Evolutionary conservation across 2,888 invertebrate species (phyloP), one percentile per base, ranked within the genome.

Genomic region (Xanthostigma xanthostigma): DNA sequence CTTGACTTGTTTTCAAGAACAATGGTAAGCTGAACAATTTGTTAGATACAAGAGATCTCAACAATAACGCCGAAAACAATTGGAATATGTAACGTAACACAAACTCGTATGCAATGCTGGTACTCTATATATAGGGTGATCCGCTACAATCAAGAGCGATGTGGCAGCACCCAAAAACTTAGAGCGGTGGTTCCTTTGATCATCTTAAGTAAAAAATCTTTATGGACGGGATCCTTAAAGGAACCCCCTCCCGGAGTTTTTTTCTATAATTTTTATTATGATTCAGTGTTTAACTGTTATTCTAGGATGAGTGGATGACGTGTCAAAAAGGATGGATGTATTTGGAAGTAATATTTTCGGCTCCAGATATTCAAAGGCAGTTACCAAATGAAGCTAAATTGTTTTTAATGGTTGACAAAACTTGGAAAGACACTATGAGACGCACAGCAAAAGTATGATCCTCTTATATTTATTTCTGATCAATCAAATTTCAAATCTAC

Each of bases 251-350:
- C 17, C 17, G 17, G 4, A 17, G 17, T 17, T 17, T 17, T 17
- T 17, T 17, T 17, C 3, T 17, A 17, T 4, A 17, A 3, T 17
- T 4, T 17, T 17, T 17, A 33, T 8, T 9, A 11, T 43, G 36
- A 33, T 38, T 40, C 41, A 27, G 27, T 27, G 27, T 27, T 27
- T 17, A 17, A 17, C 40, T 11, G 46, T 53, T 48, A 42, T 61
- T 59, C 48, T 60, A 86, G 89, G 93, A 93, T 63, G 87, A 86
- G 62, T 94, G 93, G 93, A 74, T 76, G 57, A 74, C 78, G 50
- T 91, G 92, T 58, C 94, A 94, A 65, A 83, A 84, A 57, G 84
- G 85, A n/a, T 95, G 95, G 94, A 75, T 93, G 38, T 94, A 95
- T 62, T 69, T 95, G 58, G 94, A 95, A 65, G 90, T 92, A 0